Conservation (phyloP, 2,113 vertebrate genomes). For the Hiodon alosoides region DNA sequence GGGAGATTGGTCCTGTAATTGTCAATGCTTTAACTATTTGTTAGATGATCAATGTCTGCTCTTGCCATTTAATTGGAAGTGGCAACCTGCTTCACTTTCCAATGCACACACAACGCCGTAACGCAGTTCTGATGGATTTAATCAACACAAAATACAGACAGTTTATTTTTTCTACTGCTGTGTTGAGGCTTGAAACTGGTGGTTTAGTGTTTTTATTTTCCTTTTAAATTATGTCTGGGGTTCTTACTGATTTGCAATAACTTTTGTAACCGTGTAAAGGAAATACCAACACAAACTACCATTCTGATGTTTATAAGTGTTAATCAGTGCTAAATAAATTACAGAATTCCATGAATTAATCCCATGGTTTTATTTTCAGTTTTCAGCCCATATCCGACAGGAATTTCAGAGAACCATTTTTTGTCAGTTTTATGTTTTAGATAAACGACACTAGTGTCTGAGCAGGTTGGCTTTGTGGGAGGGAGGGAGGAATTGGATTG, state of each 20-base stretch:
- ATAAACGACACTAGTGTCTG: no score
- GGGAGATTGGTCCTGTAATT: no score
- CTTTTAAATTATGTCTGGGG: conserved; percentile 6
- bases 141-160: neutral
- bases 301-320: conserved; percentile 36
- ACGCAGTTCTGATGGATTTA: neutral
- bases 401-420: no score
- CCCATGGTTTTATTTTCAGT: no score
- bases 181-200: conserved; percentile 16
- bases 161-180: conserved; percentile 6
- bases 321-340: conserved; percentile 34
- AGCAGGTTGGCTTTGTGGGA: no score
- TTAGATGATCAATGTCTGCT: no score
- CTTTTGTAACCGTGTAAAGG: conserved; percentile 30
- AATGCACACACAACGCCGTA: neutral
- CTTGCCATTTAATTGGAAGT: neutral
- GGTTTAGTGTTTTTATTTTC: conserved; percentile 19
- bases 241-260: conserved; percentile 35
- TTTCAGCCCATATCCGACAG: no score
- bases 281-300: conserved; percentile 18
- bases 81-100: neutral
- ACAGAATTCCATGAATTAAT: conserved; percentile 37
- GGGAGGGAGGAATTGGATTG: no score
- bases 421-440: no score
- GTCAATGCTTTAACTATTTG: no score